phyloP scores from a whole-genome alignment of 2,888 invertebrate genomes.

The Elmis aenea region DNA sequence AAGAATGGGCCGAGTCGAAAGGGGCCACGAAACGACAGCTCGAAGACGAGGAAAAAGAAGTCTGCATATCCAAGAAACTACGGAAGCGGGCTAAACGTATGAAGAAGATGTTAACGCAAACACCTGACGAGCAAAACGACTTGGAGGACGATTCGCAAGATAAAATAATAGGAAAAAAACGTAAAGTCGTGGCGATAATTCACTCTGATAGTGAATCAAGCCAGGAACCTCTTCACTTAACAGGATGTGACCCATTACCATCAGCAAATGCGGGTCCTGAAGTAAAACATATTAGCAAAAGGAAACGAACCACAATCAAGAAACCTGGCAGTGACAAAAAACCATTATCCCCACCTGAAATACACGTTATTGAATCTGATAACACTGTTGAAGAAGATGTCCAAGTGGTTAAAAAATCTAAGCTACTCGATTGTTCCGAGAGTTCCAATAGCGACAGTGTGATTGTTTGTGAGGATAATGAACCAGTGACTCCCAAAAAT shows the following conservation, averaged over 20 bases:
- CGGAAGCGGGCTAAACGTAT: constrained; percentile 57
- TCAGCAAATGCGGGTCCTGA: constrained; percentile 1
- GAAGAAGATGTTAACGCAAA: constrained; percentile 43
- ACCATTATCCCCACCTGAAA: too few species aligned
- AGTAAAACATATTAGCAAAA: too few species aligned
- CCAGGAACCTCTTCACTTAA: constrained; percentile 3
- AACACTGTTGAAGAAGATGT: constrained; percentile 10
- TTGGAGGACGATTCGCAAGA: constrained; percentile 1
- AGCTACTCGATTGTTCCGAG: constrained; percentile 23
- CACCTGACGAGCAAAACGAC: constrained; percentile 1
- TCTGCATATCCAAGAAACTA: constrained; percentile 54
- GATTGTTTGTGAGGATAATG: constrained; percentile 37
- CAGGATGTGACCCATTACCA: not conserved
- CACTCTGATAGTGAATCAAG: constrained; percentile 11
- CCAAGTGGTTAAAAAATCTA: constrained; percentile 25
- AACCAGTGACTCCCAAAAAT: constrained; percentile 13
- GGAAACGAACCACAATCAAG: constrained; percentile 12
- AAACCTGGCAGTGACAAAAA: too few species aligned
- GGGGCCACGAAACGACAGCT: constrained; percentile 56
- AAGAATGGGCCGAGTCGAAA: constrained; percentile 61
- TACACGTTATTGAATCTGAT: too few species aligned
- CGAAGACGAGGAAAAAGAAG: constrained; percentile 54
- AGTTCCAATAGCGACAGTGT: constrained; percentile 42
- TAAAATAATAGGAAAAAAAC: constrained; percentile 18
- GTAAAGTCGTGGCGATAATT: constrained; percentile 12